A percentile compares a stretch with the other conserved stretches of the same genome.
Conservation (phyloP, 2,113 vertebrate species). For the Paradoxurus hermaphroditus region DNA sequence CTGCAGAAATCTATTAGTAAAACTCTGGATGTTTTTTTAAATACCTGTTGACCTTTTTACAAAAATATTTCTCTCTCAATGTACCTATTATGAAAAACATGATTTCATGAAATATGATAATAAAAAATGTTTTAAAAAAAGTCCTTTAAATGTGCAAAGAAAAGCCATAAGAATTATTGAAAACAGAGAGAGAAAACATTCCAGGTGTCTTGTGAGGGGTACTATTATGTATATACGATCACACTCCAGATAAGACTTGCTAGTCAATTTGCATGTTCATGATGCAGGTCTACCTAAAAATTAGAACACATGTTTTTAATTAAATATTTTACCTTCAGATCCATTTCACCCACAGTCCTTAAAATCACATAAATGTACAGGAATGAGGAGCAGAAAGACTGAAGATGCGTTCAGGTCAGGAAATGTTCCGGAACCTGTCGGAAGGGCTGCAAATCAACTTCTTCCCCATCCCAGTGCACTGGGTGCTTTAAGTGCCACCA, state of each 20-base stretch:
- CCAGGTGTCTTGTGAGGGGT: background rate
- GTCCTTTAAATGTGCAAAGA: background rate
- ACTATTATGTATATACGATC: background rate
- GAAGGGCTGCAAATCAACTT: background rate
- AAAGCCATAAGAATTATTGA: background rate
- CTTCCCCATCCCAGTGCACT: fast-evolving
- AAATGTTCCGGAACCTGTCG: background rate
- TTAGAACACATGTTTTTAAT: background rate
- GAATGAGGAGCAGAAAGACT: background rate
- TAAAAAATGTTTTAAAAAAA: background rate
- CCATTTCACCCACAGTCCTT: background rate
- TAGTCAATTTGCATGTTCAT: background rate
- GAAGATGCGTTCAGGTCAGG: background rate
- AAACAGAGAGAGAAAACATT: background rate
- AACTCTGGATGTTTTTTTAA: background rate
- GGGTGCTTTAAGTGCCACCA: fast-evolving
- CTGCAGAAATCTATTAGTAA: background rate
- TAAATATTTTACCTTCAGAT: background rate
- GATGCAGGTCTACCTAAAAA: background rate
- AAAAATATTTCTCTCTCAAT: background rate
- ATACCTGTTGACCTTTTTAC: background rate
- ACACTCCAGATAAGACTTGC: background rate
- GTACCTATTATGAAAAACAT: background rate
- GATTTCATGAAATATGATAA: background rate
- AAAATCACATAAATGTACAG: background rate